Conservation (phyloP, 2,888 invertebrate genomes). For the Athrips mouffetella region DNA sequence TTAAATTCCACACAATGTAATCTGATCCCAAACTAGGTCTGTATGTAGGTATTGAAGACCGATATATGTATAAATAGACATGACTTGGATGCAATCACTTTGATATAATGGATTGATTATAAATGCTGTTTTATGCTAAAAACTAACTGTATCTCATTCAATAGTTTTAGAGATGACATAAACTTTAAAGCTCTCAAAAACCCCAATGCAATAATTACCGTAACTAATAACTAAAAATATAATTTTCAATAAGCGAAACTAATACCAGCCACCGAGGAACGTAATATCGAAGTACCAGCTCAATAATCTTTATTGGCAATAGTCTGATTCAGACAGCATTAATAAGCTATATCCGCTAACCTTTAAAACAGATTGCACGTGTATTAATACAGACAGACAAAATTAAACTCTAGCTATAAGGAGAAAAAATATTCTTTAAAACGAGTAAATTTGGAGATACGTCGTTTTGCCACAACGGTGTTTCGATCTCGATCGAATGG, state of each 20-base stretch:
- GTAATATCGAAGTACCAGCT: slow-evolving; percentile 28
- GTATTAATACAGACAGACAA: slow-evolving; percentile 30
- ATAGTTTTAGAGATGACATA: no score
- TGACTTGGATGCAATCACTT: no score
- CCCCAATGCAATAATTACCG: no score
- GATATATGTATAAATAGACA: no score
- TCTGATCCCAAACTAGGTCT: no score
- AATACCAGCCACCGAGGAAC: background rate
- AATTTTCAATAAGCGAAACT: slow-evolving; percentile 1
- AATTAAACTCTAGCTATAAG: slow-evolving; percentile 24
- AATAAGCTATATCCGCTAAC: slow-evolving; percentile 72
- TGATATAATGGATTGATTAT: no score
- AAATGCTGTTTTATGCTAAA: no score
- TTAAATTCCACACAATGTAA: no score
- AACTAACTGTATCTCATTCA: no score
- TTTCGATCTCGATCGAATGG: slow-evolving; percentile 50
- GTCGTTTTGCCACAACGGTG: slow-evolving; percentile 23
- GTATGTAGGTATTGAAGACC: no score
- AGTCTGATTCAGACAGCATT: slow-evolving; percentile 63
- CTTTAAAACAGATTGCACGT: slow-evolving; percentile 64
- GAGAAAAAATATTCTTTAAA: slow-evolving; percentile 23
- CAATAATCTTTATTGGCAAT: slow-evolving; percentile 67
- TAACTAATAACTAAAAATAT: background rate
- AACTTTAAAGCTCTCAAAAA: no score
- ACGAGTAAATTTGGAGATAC: slow-evolving; percentile 9